Base-by-base conservation (phyloP, 2,113 vertebrate species). In the Caretta caretta region DNA sequence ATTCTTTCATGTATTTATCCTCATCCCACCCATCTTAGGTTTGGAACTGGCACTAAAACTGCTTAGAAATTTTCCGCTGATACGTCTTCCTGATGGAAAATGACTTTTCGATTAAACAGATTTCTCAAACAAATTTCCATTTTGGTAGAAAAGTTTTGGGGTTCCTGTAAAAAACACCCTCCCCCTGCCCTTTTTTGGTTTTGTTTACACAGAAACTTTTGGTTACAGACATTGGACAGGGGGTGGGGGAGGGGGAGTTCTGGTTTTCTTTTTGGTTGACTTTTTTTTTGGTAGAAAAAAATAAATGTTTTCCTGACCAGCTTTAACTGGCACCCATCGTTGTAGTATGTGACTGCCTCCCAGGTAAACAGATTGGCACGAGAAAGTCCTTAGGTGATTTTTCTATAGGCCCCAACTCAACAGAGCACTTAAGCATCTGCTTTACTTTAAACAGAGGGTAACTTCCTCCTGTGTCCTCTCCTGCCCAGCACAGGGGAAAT, bases 61-160 rank as follows among this genome's bases (percentile, higher is more conserved):
- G 57, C 35, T 38, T 91, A 82, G 42, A 93, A 87, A 75, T 88
- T 75, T 92, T 72, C 86, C 57, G 83, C 8, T 22, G 80, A 90
- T 65, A 78, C 11, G 0, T 4, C 13, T 65, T 82, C 53, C 80
- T 9, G 84, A 5, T n/a, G 11, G 35, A 57, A 90, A 3, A 35
- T 2, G 1, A 88, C 27, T 22, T 10, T 87, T 95, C 65, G 29
- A 75, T 20, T 46, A 92, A 92, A 12, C 17, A 20, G 27, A 62
- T 11, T 29, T 82, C 89, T 54, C 59, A 1, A 8, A 48, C 16
- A 38, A 57, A 6, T 0, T 6, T 76, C 4, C 62, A 50, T 6
- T 17, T 75, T 75, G 9, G 38, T 75, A 22, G 69, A 75, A 75
- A 11, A 25, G 10, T 42, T 72, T 25, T 25, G 38, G 22, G 72